These are phyloP conservation scores for Thamnophis sirtalis DNA, from an alignment of 2,113 vertebrate species.

Conservation along the genomic window DNA sequence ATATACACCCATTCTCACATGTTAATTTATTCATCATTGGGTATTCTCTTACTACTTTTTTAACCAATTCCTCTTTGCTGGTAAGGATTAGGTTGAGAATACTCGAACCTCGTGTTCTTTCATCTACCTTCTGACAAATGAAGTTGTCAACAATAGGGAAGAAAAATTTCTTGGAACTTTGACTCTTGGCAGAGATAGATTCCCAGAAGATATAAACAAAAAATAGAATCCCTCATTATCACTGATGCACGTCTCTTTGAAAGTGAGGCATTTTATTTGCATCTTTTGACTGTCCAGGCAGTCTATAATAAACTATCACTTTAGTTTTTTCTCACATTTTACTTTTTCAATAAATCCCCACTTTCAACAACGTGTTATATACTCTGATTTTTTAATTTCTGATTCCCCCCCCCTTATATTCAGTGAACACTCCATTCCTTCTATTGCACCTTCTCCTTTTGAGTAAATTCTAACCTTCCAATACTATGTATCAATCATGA, in stretches of 20 bases:
- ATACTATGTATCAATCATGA: not conserved
- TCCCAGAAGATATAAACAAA: not conserved
- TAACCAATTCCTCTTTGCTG: not conserved
- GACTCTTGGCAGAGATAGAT: not conserved
- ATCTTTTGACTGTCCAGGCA: not conserved
- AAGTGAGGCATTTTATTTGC: not conserved
- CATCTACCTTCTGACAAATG: not conserved
- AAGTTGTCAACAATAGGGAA: not conserved
- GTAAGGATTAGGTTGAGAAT: not conserved
- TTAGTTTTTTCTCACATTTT: not conserved
- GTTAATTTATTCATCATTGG: not conserved
- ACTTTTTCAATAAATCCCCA: not conserved
- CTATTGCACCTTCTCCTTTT: not conserved
- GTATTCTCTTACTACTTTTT: not conserved
- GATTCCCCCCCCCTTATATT: not conserved
- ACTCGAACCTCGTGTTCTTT: not conserved
- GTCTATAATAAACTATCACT: not conserved
- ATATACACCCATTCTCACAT: not conserved
- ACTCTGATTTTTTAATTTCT: not conserved
- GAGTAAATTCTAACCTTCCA: not conserved
- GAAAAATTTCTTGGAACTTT: not conserved
- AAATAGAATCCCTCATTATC: not conserved
- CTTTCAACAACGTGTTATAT: not conserved
- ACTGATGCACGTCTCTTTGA: not conserved
- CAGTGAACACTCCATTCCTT: not conserved